These are phyloP conservation scores for Calidris pygmaea DNA, from an alignment of 2,113 vertebrate species.

Conservation along the genomic window DNA sequence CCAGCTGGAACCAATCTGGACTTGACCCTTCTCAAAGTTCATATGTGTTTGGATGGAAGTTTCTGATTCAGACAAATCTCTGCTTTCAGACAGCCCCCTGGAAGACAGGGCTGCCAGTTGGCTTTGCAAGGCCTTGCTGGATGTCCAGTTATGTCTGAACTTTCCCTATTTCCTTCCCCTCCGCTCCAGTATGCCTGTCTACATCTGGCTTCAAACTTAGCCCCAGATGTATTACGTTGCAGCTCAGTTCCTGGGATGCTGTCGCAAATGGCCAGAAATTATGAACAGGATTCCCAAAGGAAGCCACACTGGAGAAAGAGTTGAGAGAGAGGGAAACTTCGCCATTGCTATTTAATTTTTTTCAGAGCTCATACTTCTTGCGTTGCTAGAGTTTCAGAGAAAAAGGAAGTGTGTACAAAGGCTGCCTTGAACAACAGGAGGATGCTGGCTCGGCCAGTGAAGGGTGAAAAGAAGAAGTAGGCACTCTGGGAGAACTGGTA, in stretches of 20 bases:
- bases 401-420: constrained; percentile 50
- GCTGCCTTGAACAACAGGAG: constrained; percentile 17
- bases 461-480: constrained; percentile 59
- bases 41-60: not conserved
- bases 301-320: not conserved
- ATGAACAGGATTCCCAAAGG: constrained; percentile 20
- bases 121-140: constrained; percentile 32
- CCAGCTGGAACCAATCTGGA: constrained; percentile 49
- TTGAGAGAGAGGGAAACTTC: not conserved
- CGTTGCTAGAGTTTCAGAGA: not conserved
- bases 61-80: constrained; percentile 7
- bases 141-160: not conserved
- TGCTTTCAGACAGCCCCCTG: not conserved
- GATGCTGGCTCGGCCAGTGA: constrained; percentile 4
- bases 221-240: not conserved
- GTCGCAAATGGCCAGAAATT: constrained; percentile 9
- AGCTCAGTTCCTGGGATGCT: not conserved
- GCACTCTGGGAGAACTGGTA: not conserved
- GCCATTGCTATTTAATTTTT: not conserved
- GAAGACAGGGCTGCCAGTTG: not conserved
- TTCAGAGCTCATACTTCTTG: not conserved
- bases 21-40: constrained; percentile 40
- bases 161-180: constrained; percentile 9
- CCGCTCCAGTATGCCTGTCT: not conserved
- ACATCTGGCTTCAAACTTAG: constrained; percentile 1